Evolutionary conservation across 2,797 vertebrate genomes (phyloP).

Genomic region (Cyclura pinguis): DNA sequence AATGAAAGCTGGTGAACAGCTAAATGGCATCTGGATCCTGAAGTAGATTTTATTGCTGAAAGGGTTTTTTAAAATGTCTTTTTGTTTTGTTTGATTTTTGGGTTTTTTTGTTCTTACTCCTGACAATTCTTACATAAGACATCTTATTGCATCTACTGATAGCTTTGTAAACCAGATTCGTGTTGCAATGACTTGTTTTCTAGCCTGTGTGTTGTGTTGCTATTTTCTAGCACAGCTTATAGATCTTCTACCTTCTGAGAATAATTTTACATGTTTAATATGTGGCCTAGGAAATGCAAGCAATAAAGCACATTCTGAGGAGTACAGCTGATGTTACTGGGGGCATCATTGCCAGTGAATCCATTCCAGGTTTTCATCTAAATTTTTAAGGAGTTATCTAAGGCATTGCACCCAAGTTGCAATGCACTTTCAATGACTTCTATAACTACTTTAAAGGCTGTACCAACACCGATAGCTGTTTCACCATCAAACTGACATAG

Average conservation of each 20-base stretch:
- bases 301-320: background rate
- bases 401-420: too few relatives aligned
- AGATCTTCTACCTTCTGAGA: background rate
- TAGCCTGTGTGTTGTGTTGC: slow-evolving; percentile 1
- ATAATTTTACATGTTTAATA: slow-evolving; percentile 20
- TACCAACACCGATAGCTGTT: too few relatives aligned
- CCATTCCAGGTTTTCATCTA: too few relatives aligned
- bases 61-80: too few relatives aligned
- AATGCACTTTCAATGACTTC: too few relatives aligned
- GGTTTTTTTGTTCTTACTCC: slow-evolving; percentile 7
- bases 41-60: slow-evolving; percentile 19
- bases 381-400: too few relatives aligned
- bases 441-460: too few relatives aligned
- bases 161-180: slow-evolving; percentile 55
- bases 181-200: slow-evolving; percentile 44
- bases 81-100: too few relatives aligned
- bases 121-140: slow-evolving; percentile 54
- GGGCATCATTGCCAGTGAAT: too few relatives aligned
- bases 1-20: slow-evolving; percentile 66
- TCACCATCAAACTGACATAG: too few relatives aligned
- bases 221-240: slow-evolving; percentile 6
- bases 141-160: slow-evolving; percentile 45
- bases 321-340: background rate
- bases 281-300: slow-evolving; percentile 5
- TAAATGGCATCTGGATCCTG: slow-evolving; percentile 29